Percentiles rank a stretch among this genome's conserved stretches.
Conservation (phyloP, 2,113 vertebrate genomes). For the Engystomops pustulosus region DNA sequence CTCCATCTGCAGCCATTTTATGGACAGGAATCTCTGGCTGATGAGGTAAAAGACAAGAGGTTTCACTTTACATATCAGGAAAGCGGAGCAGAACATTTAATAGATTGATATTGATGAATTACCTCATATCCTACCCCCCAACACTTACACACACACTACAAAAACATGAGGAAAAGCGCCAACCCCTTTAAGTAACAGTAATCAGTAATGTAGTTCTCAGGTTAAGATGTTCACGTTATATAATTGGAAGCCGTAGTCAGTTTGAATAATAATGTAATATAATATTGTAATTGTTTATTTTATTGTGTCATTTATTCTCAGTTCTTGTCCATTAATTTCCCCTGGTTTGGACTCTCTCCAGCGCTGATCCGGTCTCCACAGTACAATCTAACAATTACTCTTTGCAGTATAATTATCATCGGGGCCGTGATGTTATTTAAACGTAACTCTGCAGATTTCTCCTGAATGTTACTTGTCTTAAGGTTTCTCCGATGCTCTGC, state of each 20-base stretch:
- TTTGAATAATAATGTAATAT: background rate
- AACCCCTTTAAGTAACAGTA: too few relatives aligned
- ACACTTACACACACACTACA: too few relatives aligned
- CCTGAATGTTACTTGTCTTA: constrained; percentile 38
- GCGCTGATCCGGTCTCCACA: background rate
- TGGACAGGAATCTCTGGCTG: too few relatives aligned
- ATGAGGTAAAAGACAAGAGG: too few relatives aligned
- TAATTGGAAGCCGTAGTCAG: background rate
- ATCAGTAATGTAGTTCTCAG: too few relatives aligned
- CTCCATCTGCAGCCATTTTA: too few relatives aligned
- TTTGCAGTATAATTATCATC: constrained; percentile 1
- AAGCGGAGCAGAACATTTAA: too few relatives aligned
- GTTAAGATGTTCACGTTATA: background rate
- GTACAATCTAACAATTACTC: constrained; percentile 15
- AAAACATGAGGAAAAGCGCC: too few relatives aligned
- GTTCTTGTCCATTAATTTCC: background rate
- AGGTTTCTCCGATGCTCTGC: constrained; percentile 22
- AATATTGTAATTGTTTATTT: constrained; percentile 10
- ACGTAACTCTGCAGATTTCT: constrained; percentile 16
- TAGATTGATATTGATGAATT: too few relatives aligned
- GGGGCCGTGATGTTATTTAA: constrained; percentile 20
- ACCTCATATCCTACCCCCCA: too few relatives aligned
- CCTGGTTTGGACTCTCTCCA: background rate
- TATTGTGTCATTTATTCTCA: background rate
- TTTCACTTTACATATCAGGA: too few relatives aligned